Evolutionary conservation across 1,140 invertebrate genomes (phyloP).

Genomic region (Dryas iulia): DNA sequence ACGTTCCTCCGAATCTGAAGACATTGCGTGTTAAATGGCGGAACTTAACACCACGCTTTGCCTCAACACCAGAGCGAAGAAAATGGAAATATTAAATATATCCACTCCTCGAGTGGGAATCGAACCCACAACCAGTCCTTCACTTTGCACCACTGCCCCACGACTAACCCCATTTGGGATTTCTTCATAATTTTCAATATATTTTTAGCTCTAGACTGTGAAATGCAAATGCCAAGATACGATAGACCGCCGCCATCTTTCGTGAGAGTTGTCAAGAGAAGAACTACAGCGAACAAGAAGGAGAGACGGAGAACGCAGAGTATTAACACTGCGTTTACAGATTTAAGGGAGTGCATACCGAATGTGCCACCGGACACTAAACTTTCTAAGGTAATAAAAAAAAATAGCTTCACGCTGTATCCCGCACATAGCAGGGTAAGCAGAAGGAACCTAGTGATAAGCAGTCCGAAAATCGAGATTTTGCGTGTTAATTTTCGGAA

Average conservation of each 20-base stretch:
- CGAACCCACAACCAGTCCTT: too few species aligned
- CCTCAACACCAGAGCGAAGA: too few species aligned
- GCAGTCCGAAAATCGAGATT: too few species aligned
- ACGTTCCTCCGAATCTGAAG: too few species aligned
- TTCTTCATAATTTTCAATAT: not conserved
- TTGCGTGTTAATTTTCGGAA: not conserved
- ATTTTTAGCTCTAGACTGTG: constrained; percentile 56
- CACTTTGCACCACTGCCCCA: too few species aligned
- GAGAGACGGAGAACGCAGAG: constrained; percentile 94
- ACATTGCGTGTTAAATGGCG: too few species aligned
- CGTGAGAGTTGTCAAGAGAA: constrained; percentile 84
- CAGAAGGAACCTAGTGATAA: too few species aligned
- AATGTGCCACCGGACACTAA: constrained; percentile 98
- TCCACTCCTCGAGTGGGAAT: too few species aligned
- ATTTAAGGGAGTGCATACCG: constrained; percentile 95
- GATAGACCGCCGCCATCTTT: constrained; percentile 71
- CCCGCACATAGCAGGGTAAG: not conserved
- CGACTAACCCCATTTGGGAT: too few species aligned
- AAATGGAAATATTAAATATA: too few species aligned
- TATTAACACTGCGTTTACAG: constrained; percentile 97
- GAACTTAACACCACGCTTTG: too few species aligned
- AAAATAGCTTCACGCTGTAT: not conserved
- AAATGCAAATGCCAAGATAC: constrained; percentile 62
- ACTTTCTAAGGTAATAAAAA: constrained; percentile 86
- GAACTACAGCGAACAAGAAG: constrained; percentile 95